Percentiles rank a stretch among this genome's conserved stretches.
phyloP scores from a whole-genome alignment of 2,888 invertebrate genomes.

The Eupithecia centaureata region DNA sequence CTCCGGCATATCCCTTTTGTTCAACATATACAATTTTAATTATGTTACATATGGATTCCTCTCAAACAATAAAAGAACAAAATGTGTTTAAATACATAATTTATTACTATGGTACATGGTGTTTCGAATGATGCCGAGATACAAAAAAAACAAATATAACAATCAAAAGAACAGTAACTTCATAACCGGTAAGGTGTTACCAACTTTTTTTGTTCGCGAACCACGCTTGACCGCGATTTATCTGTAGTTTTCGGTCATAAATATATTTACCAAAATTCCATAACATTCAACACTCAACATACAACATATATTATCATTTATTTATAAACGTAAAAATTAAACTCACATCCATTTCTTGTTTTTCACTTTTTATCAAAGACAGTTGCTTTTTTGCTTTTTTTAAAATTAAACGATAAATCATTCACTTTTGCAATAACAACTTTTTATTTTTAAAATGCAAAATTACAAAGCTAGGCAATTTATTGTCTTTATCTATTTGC shows the following conservation, averaged over 20 bases:
- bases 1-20: no score
- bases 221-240: slow-evolving; percentile 58
- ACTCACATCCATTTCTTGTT: slow-evolving; percentile 65
- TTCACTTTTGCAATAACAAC: slow-evolving; percentile 19
- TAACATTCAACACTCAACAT: slow-evolving; percentile 59
- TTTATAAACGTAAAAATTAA: slow-evolving; percentile 82
- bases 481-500: slow-evolving; percentile 45
- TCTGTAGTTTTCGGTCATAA: slow-evolving; percentile 47
- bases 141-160: slow-evolving; percentile 46
- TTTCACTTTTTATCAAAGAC: slow-evolving; percentile 60
- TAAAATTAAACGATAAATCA: slow-evolving; percentile 35
- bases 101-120: slow-evolving; percentile 82
- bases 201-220: slow-evolving; percentile 30
- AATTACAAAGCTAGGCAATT: slow-evolving; percentile 43
- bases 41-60: no score
- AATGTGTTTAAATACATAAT: slow-evolving; percentile 80
- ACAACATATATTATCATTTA: slow-evolving; percentile 62
- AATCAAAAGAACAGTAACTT: slow-evolving; percentile 45
- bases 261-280: slow-evolving; percentile 60
- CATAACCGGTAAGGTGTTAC: slow-evolving; percentile 43
- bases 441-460: slow-evolving; percentile 30
- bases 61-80: slow-evolving; percentile 16
- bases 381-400: slow-evolving; percentile 58
- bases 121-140: slow-evolving; percentile 72
- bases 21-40: no score